Evolutionary conservation across 2,888 invertebrate species (phyloP).

Genomic region (Eupithecia dodoneata): DNA sequence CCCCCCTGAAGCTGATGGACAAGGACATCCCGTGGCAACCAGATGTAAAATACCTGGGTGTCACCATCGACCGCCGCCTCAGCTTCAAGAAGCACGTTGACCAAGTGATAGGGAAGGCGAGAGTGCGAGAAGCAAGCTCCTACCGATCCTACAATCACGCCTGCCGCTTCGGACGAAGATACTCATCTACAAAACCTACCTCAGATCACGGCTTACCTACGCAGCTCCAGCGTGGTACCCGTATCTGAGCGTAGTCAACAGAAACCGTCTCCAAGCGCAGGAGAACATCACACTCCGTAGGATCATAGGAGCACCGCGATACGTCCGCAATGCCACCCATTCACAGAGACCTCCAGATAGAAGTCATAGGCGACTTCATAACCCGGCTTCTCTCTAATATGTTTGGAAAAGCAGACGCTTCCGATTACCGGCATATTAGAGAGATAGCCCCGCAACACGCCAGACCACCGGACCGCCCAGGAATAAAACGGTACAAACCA

Average conservation of each 20-base stretch:
- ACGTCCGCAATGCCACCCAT: not conserved
- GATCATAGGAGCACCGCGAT: not conserved
- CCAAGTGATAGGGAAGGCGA: no score
- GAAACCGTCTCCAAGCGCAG: not conserved
- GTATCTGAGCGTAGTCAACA: not conserved
- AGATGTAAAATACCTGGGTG: constrained; percentile 9
- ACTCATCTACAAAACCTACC: constrained; percentile 1
- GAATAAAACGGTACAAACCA: not conserved
- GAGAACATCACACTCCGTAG: constrained; percentile 8
- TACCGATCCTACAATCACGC: constrained; percentile 6
- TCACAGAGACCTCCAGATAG: not conserved
- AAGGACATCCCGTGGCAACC: constrained; percentile 5
- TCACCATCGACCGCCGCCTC: constrained; percentile 4
- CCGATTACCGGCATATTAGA: not conserved
- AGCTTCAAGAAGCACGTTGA: no score
- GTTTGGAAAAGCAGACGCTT: not conserved
- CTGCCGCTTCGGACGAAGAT: constrained; percentile 11
- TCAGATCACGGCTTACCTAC: constrained; percentile 14
- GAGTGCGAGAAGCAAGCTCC: not conserved
- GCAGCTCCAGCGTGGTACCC: not conserved
- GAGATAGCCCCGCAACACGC: not conserved
- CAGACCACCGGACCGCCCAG: not conserved
- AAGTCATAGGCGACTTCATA: accelerated
- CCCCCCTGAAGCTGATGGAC: not conserved
- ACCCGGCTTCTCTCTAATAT: not conserved